phyloP scores from a whole-genome alignment of 2,797 vertebrate species.

The Sparus aurata region DNA sequence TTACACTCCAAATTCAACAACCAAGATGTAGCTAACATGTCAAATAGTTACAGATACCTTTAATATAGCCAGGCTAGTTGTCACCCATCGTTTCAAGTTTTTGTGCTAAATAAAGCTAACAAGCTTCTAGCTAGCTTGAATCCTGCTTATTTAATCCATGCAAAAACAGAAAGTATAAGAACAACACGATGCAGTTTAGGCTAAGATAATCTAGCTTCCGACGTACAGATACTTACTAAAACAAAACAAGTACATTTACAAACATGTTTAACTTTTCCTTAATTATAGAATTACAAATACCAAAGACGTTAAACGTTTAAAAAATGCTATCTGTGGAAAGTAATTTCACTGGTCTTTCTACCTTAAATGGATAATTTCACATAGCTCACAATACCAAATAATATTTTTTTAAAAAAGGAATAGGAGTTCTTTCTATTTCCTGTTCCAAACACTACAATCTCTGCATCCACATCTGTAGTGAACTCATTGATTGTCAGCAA shows the following conservation, averaged over 20 bases:
- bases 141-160: not conserved
- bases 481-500: constrained; percentile 26
- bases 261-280: not conserved
- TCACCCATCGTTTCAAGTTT: not conserved
- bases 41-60: no score
- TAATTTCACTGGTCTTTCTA: not conserved
- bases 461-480: not conserved
- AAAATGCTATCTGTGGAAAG: not conserved
- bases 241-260: no score
- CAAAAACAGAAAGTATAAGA: not conserved
- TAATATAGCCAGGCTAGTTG: no score
- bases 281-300: no score
- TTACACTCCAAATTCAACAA: not conserved
- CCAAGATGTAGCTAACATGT: not conserved
- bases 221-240: no score
- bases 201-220: not conserved
- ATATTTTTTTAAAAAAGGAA: no score
- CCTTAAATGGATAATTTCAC: not conserved
- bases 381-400: not conserved
- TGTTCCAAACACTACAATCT: not conserved
- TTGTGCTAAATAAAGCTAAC: not conserved
- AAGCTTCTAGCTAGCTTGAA: not conserved
- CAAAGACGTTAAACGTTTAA: not conserved
- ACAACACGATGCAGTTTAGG: not conserved
- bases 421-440: not conserved